Conservation (phyloP, 1,140 invertebrate genomes). For the Diorhabda sublineata region DNA sequence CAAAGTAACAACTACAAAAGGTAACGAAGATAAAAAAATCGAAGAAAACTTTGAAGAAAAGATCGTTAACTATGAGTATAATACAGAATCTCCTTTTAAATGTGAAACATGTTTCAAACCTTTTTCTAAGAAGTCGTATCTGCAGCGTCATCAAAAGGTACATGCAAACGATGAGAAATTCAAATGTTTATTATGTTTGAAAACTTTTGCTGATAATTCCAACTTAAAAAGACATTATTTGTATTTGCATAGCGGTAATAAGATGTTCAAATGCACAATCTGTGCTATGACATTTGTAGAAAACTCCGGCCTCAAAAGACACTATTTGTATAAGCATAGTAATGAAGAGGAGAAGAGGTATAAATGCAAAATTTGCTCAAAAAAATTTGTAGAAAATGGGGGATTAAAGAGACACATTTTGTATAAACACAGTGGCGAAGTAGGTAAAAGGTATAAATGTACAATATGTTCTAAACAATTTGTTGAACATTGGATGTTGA, state of each 20-base stretch:
- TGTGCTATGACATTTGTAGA: not conserved
- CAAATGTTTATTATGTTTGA: not conserved
- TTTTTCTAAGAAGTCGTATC: not conserved
- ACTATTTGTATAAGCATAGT: not conserved
- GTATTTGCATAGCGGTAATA: not conserved
- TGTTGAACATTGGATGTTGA: not conserved
- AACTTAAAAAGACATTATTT: conserved; percentile 3
- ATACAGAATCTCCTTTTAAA: not conserved
- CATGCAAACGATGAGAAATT: not conserved
- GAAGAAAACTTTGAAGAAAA: conserved; percentile 1
- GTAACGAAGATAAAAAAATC: not conserved
- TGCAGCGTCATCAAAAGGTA: not conserved
- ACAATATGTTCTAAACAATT: not conserved
- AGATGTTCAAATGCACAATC: conserved; percentile 2
- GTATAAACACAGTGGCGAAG: conserved; percentile 2
- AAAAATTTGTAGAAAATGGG: not conserved
- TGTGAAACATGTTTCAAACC: not conserved
- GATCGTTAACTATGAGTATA: not conserved
- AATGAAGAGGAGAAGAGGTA: not conserved
- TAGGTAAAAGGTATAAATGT: not conserved
- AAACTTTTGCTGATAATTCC: not conserved
- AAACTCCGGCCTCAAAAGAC: not conserved
- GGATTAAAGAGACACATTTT: not conserved
- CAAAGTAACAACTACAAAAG: not conserved
- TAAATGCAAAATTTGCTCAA: not conserved